Evolutionary conservation across 2,797 vertebrate species (phyloP).

Genomic region (Sebastes minor): DNA sequence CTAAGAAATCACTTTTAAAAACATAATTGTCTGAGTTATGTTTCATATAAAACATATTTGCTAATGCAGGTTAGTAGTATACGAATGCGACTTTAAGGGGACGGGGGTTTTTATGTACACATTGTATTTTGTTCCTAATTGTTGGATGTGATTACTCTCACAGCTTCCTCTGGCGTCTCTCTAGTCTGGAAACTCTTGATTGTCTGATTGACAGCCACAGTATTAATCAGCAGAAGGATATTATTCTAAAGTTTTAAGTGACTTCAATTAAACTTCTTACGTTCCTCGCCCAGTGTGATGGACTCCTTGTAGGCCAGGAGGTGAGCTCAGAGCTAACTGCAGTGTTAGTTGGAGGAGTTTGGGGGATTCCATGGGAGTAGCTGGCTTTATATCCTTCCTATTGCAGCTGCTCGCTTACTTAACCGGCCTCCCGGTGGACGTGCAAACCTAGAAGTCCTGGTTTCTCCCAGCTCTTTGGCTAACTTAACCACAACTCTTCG

Average conservation of each 20-base stretch:
- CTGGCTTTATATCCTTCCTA: constrained; percentile 29
- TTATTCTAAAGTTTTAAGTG: constrained; percentile 17
- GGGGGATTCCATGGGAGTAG: constrained; percentile 58
- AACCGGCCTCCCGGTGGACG: constrained; percentile 45
- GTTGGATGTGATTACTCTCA: background rate
- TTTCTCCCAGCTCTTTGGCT: constrained; percentile 23
- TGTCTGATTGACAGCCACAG: background rate
- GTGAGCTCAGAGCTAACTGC: background rate
- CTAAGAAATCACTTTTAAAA: background rate
- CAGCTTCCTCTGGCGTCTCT: background rate
- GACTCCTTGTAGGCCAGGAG: background rate
- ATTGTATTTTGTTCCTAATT: background rate
- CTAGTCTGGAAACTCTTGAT: background rate
- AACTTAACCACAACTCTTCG: background rate
- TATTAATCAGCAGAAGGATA: constrained; percentile 12
- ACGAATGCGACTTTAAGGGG: background rate
- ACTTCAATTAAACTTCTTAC: background rate
- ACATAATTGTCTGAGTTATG: background rate
- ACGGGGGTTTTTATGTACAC: background rate
- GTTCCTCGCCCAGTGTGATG: background rate
- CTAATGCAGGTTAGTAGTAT: background rate
- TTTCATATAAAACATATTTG: background rate
- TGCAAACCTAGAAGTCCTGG: background rate
- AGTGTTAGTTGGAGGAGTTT: constrained; percentile 10
- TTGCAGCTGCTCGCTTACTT: constrained; percentile 68